Evolutionary conservation across 2,113 vertebrate species (phyloP).

Genomic region (Elaphurus davidianus): DNA sequence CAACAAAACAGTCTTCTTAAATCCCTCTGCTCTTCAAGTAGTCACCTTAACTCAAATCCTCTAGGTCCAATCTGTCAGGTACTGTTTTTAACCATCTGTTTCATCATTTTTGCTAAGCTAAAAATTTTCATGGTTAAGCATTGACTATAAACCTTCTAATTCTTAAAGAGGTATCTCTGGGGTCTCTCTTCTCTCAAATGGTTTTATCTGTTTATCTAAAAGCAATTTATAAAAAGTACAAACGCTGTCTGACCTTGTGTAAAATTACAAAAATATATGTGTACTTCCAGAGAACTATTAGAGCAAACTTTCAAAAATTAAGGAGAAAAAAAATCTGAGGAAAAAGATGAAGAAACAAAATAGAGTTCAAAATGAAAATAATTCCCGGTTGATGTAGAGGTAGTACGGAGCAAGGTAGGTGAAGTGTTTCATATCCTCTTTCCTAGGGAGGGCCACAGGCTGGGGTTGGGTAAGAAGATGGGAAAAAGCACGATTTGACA

Average conservation of each 20-base stretch:
- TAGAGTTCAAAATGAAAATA: background rate
- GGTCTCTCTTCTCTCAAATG: background rate
- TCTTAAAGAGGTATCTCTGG: background rate
- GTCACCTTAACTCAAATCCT: background rate
- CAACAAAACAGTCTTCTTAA: background rate
- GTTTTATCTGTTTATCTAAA: slow-evolving; percentile 23
- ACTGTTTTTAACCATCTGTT: background rate
- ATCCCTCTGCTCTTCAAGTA: background rate
- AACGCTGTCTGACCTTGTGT: background rate
- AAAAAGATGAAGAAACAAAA: background rate
- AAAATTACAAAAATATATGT: slow-evolving; percentile 34
- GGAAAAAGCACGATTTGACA: background rate
- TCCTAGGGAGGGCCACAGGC: background rate
- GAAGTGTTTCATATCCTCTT: background rate
- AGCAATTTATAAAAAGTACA: background rate
- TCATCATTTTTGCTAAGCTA: background rate
- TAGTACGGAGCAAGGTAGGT: background rate
- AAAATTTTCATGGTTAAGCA: background rate
- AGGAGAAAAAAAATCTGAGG: background rate
- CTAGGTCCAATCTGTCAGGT: background rate
- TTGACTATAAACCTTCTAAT: background rate
- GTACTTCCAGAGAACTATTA: background rate
- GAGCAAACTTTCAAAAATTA: background rate
- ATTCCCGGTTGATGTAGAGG: background rate
- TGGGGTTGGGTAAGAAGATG: background rate